Evolutionary conservation across 2,113 vertebrate species (phyloP).

Genomic region (Gavia stellata): DNA sequence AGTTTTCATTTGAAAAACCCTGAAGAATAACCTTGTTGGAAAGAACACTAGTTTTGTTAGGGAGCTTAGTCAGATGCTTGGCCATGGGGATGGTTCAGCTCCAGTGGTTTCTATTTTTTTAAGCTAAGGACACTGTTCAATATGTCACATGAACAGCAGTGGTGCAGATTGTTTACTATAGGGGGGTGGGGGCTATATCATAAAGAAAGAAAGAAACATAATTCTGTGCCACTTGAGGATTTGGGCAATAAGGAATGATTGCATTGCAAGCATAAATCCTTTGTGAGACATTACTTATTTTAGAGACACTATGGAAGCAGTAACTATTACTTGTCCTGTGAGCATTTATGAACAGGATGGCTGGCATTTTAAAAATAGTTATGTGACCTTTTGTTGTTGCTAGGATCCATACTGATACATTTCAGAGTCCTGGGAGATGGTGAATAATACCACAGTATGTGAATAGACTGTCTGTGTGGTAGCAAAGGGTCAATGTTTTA

Average conservation of each 20-base stretch:
- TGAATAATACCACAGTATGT: conserved; percentile 5
- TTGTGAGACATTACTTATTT: neutral
- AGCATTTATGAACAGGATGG: conserved; percentile 19
- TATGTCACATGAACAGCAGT: neutral
- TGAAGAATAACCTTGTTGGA: neutral
- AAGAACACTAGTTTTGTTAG: neutral
- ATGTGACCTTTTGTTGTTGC: conserved; percentile 53
- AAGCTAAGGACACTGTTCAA: neutral
- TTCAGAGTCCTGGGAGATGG: neutral
- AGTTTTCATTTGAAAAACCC: neutral
- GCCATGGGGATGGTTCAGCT: neutral
- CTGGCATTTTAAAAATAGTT: conserved; percentile 47
- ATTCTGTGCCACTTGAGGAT: neutral
- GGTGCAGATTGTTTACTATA: neutral
- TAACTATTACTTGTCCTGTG: conserved; percentile 25
- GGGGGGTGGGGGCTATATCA: neutral
- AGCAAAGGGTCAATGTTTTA: conserved; percentile 25
- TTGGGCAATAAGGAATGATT: neutral
- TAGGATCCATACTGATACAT: conserved; percentile 20
- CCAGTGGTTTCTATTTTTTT: neutral
- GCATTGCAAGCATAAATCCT: neutral
- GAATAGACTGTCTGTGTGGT: neutral
- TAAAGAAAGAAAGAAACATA: neutral
- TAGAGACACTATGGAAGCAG: neutral
- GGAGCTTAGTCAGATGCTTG: neutral